phyloP scores from a whole-genome alignment of 2,113 vertebrate genomes.

The Takifugu flavidus region DNA sequence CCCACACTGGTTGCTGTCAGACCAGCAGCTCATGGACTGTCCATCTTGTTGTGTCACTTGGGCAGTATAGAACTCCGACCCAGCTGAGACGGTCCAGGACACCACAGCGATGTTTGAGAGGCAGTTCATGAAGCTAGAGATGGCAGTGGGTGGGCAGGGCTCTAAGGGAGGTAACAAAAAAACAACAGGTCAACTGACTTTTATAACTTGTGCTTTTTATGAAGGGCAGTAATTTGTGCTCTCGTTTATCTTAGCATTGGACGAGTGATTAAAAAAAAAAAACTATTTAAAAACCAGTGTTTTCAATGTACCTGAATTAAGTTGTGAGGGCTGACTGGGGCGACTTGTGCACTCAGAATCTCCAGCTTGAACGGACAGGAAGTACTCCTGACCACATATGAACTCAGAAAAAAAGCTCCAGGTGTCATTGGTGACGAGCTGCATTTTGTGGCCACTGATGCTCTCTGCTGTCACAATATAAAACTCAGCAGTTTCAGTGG shows the following conservation, averaged over 20 bases:
- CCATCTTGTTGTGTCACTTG: slow-evolving; percentile 40
- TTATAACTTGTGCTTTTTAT: too few relatives aligned
- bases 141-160: slow-evolving; percentile 59
- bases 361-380: slow-evolving; percentile 61
- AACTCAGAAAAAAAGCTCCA: slow-evolving; percentile 67
- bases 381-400: slow-evolving; percentile 71
- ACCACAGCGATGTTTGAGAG: slow-evolving; percentile 65
- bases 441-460: slow-evolving; percentile 44
- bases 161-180: slow-evolving; percentile 40
- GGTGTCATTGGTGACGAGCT: slow-evolving; percentile 61
- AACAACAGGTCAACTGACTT: too few relatives aligned
- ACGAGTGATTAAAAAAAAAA: neutral
- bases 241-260: neutral
- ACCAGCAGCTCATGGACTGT: slow-evolving; percentile 55
- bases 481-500: slow-evolving; percentile 48
- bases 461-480: slow-evolving; percentile 69
- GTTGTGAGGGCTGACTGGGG: slow-evolving; percentile 39
- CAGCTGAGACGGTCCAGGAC: slow-evolving; percentile 56
- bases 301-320: slow-evolving; percentile 67
- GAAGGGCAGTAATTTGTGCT: neutral
- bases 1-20: slow-evolving; percentile 58
- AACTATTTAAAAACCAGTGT: neutral
- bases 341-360: slow-evolving; percentile 64
- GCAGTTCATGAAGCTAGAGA: slow-evolving; percentile 67
- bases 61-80: slow-evolving; percentile 61